Conservation (phyloP, 2,888 invertebrate species). For the Drosophila robusta region DNA sequence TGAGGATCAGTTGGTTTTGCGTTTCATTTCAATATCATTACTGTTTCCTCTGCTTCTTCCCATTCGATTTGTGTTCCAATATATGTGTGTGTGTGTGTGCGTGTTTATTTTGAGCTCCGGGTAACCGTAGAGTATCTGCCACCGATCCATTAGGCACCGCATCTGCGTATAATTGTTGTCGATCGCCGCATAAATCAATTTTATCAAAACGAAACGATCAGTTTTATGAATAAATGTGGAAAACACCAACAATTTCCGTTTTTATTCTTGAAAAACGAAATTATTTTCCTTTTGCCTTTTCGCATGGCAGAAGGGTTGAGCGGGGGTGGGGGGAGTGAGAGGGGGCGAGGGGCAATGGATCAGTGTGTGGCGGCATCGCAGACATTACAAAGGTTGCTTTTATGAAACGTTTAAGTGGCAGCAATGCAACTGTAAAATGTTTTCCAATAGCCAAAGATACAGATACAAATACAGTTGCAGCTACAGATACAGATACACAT, state of each 20-base stretch:
- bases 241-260: slow-evolving; percentile 68
- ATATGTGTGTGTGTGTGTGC: background rate
- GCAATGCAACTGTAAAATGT: slow-evolving; percentile 78
- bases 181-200: slow-evolving; percentile 82
- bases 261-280: slow-evolving; percentile 46
- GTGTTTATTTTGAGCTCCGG: slow-evolving; percentile 5
- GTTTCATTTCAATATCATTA: background rate
- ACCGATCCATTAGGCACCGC: slow-evolving; percentile 81
- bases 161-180: slow-evolving; percentile 79
- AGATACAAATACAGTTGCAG: slow-evolving; percentile 39
- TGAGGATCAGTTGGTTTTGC: background rate
- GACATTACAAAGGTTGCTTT: slow-evolving; percentile 79
- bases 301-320: slow-evolving; percentile 36
- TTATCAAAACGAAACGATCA: slow-evolving; percentile 80
- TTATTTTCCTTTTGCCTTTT: slow-evolving; percentile 58
- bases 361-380: slow-evolving; percentile 47
- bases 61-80: background rate
- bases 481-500: slow-evolving; percentile 44
- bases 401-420: slow-evolving; percentile 80
- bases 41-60: background rate
- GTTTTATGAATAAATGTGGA: slow-evolving; percentile 75
- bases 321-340: background rate
- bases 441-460: slow-evolving; percentile 45
- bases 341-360: slow-evolving; percentile 10
- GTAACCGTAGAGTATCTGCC: slow-evolving; percentile 40